phyloP scores from a whole-genome alignment of 2,888 invertebrate species.

The Ennomos erosarius region DNA sequence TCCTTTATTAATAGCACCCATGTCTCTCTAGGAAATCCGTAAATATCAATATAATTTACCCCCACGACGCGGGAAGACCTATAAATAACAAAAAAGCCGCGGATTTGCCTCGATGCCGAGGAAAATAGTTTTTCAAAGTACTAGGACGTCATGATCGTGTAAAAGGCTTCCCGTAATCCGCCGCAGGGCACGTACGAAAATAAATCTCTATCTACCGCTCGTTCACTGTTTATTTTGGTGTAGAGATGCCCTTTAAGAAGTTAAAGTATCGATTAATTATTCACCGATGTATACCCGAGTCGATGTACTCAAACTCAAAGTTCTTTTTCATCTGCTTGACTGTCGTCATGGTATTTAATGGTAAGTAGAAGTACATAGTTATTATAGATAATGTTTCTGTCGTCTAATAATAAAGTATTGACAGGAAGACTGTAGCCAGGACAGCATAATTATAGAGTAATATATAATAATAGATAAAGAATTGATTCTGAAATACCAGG shows the following conservation, averaged over 20 bases:
- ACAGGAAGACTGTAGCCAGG: no score
- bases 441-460: no score
- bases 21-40: constrained; percentile 25
- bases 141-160: constrained; percentile 56
- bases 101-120: constrained; percentile 31
- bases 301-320: no score
- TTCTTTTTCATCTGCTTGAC: no score
- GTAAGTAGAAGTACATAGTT: no score
- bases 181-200: constrained; percentile 53
- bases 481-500: no score
- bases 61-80: constrained; percentile 18
- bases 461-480: no score
- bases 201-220: constrained; percentile 53
- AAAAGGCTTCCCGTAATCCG: constrained; percentile 64
- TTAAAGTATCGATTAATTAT: constrained; percentile 1
- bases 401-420: no score
- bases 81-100: constrained; percentile 30
- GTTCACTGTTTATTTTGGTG: constrained; percentile 49
- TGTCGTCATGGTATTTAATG: no score
- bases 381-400: no score
- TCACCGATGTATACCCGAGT: no score
- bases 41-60: constrained; percentile 32
- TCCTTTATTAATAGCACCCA: constrained; percentile 16
- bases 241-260: constrained; percentile 28
- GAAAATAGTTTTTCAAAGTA: constrained; percentile 63